phyloP scores from a whole-genome alignment of 2,888 invertebrate species.

The Meiosimyza platycephala region DNA sequence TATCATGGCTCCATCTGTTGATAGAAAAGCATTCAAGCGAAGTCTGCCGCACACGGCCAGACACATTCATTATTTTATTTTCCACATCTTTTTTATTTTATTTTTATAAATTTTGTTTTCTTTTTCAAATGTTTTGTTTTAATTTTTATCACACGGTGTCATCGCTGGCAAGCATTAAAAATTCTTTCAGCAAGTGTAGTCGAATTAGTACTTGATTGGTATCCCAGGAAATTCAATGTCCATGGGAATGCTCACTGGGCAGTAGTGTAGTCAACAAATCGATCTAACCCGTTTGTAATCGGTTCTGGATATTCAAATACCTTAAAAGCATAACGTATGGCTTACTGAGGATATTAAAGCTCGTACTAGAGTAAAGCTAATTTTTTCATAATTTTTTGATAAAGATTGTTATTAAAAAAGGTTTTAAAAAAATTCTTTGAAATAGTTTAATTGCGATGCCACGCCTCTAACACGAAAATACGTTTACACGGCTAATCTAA shows the following conservation, averaged over 20 bases:
- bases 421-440: too few relatives aligned
- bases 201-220: constrained; percentile 13
- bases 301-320: too few relatives aligned
- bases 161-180: constrained; percentile 34
- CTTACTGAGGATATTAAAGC: too few relatives aligned
- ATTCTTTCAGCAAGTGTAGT: constrained; percentile 26
- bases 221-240: constrained; percentile 1
- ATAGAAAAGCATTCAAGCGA: constrained; percentile 20
- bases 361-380: too few relatives aligned
- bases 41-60: constrained; percentile 25
- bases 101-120: background rate
- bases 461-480: too few relatives aligned
- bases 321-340: too few relatives aligned
- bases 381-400: too few relatives aligned
- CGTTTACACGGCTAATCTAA: too few relatives aligned
- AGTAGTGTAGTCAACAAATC: background rate
- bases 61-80: constrained; percentile 32
- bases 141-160: constrained; percentile 33
- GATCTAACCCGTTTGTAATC: too few relatives aligned
- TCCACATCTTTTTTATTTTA: background rate
- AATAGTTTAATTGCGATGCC: too few relatives aligned
- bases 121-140: constrained; percentile 29
- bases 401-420: too few relatives aligned
- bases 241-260: background rate
- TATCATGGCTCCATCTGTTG: constrained; percentile 25